Percentiles rank a stretch among this genome's conserved stretches.
Conservation (phyloP, 2,113 vertebrate species). For the Seriola quinqueradiata region DNA sequence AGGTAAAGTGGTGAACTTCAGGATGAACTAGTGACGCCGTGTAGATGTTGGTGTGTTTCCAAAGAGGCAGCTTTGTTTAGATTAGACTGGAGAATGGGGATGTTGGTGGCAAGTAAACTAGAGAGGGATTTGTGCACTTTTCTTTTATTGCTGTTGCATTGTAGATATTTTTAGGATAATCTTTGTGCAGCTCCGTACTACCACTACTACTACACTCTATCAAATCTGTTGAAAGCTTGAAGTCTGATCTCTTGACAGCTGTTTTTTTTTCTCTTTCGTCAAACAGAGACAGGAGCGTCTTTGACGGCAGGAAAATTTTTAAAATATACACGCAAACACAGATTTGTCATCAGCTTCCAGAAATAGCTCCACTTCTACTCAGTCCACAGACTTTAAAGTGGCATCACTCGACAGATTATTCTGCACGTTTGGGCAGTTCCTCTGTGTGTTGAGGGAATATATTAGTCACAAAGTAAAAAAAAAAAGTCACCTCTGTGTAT, state of each 20-base stretch:
- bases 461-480: background rate
- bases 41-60: background rate
- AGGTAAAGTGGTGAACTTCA: background rate
- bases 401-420: background rate
- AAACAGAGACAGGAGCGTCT: background rate
- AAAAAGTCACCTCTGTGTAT: background rate
- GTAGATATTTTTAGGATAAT: background rate
- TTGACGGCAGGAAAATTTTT: background rate
- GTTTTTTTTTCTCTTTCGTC: background rate
- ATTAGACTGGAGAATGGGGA: conserved; percentile 20
- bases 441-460: background rate
- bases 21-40: conserved; percentile 22
- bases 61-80: conserved; percentile 6
- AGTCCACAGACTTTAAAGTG: background rate
- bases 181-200: background rate
- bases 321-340: background rate
- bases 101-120: background rate
- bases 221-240: background rate
- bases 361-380: conserved; percentile 1
- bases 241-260: background rate
- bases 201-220: background rate
- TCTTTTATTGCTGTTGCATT: background rate
- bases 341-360: background rate
- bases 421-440: background rate
- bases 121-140: background rate